A percentile compares a stretch with the other conserved stretches of the same genome.
phyloP scores from a whole-genome alignment of 1,140 invertebrate species.

The Asobara japonica region DNA sequence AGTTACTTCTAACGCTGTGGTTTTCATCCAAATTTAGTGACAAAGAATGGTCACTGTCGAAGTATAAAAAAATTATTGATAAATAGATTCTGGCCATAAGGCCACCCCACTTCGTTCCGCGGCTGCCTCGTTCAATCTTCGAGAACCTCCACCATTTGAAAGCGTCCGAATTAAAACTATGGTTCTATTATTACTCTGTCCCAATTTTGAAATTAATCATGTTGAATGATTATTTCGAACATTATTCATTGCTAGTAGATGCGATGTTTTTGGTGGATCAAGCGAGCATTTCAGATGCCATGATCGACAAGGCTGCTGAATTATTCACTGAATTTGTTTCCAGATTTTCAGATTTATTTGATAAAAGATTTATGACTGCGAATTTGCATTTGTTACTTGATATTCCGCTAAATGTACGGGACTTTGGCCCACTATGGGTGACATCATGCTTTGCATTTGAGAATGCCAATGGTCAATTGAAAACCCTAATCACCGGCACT shows the following conservation, averaged over 20 bases:
- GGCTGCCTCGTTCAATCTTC: neutral
- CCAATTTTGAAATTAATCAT: conserved; percentile 37
- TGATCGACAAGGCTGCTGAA: neutral
- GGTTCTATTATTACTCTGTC: conserved; percentile 35
- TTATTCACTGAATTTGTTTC: neutral
- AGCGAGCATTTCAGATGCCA: conserved; percentile 17
- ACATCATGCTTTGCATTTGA: conserved; percentile 30
- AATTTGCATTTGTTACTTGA: conserved; percentile 21
- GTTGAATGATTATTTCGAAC: conserved; percentile 30
- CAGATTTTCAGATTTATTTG: conserved; percentile 22
- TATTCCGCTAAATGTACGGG: neutral
- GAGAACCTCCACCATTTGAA: conserved; percentile 37
- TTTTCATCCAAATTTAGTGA: neutral
- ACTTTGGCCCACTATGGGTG: conserved; percentile 21
- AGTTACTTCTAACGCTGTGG: neutral
- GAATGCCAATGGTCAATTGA: conserved; percentile 23
- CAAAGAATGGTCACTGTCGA: conserved; percentile 1
- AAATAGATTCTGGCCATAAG: neutral
- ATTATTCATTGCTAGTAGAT: conserved; percentile 38
- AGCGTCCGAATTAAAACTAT: conserved; percentile 41
- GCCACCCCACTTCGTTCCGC: neutral
- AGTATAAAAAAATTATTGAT: neutral
- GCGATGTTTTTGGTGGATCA: conserved; percentile 31
- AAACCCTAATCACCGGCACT: neutral
- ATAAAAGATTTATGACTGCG: neutral